Conservation (phyloP, 2,113 vertebrate genomes). For the Xyliphius kryptos region DNA sequence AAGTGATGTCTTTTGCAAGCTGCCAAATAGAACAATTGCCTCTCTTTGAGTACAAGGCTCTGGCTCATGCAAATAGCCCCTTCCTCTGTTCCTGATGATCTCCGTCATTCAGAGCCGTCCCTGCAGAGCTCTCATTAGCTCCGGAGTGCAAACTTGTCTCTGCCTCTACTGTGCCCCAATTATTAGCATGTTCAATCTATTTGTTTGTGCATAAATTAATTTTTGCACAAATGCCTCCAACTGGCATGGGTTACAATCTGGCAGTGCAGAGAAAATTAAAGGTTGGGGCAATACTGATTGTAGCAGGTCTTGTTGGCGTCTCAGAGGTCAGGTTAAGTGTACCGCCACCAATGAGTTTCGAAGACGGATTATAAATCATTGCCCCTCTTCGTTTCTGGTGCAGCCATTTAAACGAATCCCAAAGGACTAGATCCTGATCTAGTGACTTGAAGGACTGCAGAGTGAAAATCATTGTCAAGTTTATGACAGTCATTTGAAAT, state of each 20-base stretch:
- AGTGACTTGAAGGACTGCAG: no score
- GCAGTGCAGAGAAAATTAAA: not conserved
- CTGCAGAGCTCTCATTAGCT: slow-evolving; percentile 33
- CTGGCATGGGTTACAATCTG: slow-evolving; percentile 10
- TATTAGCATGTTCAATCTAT: slow-evolving; percentile 28
- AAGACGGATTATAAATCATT: no score
- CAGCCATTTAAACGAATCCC: no score
- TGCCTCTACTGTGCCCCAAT: slow-evolving; percentile 23
- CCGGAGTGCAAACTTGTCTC: slow-evolving; percentile 14
- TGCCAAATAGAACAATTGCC: slow-evolving; percentile 31
- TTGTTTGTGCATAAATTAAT: slow-evolving; percentile 23
- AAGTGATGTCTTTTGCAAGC: slow-evolving; percentile 15
- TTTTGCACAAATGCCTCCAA: slow-evolving; percentile 7
- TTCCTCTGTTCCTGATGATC: slow-evolving; percentile 29
- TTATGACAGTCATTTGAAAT: no score
- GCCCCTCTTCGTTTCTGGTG: no score
- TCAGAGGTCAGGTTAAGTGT: no score
- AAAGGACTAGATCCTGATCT: no score
- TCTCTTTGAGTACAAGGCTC: slow-evolving; percentile 29
- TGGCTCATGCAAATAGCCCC: slow-evolving; percentile 23
- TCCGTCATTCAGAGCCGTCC: slow-evolving; percentile 26
- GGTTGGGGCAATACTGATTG: not conserved
- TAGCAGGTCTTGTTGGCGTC: no score
- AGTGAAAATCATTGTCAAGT: no score
- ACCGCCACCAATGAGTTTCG: no score